These are phyloP conservation scores for Nerophis ophidion DNA, from an alignment of 2,113 vertebrate genomes.

Conservation along the genomic window DNA sequence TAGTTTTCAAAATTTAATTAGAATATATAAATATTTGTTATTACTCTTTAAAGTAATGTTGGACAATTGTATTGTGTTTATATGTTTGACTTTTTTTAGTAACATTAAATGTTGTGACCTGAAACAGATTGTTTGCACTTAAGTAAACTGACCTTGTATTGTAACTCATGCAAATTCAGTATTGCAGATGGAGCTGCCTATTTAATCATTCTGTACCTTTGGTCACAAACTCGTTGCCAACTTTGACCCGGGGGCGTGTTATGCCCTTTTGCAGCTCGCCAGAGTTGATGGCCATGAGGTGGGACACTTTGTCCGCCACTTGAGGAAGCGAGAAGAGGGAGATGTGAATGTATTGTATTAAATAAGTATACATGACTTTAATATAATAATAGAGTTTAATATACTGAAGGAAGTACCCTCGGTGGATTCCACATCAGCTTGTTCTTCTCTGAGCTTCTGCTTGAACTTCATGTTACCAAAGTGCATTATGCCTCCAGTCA, in stretches of 20 bases:
- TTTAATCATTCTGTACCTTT: constrained; percentile 87
- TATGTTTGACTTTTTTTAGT: constrained; percentile 68
- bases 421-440: constrained; percentile 77
- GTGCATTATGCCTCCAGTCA: constrained; percentile 90
- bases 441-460: constrained; percentile 90
- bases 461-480: constrained; percentile 98
- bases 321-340: not conserved
- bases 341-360: too few relatives aligned
- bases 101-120: too few relatives aligned
- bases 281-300: constrained; percentile 92
- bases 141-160: too few relatives aligned
- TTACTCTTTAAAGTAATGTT: too few relatives aligned
- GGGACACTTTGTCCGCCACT: constrained; percentile 93
- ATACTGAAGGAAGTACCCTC: not conserved
- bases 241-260: constrained; percentile 89
- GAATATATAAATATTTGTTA: too few relatives aligned
- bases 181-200: too few relatives aligned
- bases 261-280: constrained; percentile 90
- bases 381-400: not conserved
- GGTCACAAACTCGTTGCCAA: constrained; percentile 90
- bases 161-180: too few relatives aligned
- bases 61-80: not conserved
- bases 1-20: not conserved
- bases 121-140: too few relatives aligned
- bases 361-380: not conserved